phyloP scores from a whole-genome alignment of 1,140 invertebrate genomes.

The Hyles euphorbiae region DNA sequence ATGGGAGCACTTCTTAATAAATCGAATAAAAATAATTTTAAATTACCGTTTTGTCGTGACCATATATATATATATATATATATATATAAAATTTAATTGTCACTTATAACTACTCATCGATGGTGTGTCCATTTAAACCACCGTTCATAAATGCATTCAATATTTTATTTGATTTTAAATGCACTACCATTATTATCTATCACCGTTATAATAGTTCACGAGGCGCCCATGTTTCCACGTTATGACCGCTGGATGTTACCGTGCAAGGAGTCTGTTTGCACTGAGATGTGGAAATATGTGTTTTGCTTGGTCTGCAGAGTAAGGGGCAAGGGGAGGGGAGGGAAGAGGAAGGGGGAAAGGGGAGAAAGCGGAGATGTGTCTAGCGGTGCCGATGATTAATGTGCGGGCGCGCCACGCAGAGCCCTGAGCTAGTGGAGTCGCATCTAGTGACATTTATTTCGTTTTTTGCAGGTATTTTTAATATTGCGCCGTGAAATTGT shows the following conservation, averaged over 20 bases:
- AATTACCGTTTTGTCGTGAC: too few relatives aligned
- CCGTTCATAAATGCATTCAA: too few relatives aligned
- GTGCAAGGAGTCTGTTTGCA: conserved; percentile 19
- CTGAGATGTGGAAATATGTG: conserved; percentile 24
- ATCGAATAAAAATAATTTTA: too few relatives aligned
- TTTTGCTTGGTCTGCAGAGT: conserved; percentile 13
- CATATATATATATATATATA: too few relatives aligned
- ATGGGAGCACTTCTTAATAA: too few relatives aligned
- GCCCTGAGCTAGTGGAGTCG: neutral
- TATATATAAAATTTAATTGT: too few relatives aligned
- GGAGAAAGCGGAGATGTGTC: conserved; percentile 3
- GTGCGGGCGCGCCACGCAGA: conserved; percentile 7
- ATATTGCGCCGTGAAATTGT: neutral
- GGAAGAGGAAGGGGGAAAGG: neutral
- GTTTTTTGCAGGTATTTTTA: conserved; percentile 1
- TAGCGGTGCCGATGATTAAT: conserved; percentile 16
- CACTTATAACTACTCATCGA: too few relatives aligned
- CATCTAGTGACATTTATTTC: conserved; percentile 11
- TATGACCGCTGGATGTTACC: conserved; percentile 21
- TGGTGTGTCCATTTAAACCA: too few relatives aligned
- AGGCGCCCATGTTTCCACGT: conserved; percentile 12
- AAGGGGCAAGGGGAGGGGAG: conserved; percentile 4
- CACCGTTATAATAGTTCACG: too few relatives aligned
- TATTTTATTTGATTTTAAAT: too few relatives aligned
- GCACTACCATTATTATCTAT: too few relatives aligned